phyloP scores from a whole-genome alignment of 1,140 invertebrate species.

The Thaumetopoea pityocampa region DNA sequence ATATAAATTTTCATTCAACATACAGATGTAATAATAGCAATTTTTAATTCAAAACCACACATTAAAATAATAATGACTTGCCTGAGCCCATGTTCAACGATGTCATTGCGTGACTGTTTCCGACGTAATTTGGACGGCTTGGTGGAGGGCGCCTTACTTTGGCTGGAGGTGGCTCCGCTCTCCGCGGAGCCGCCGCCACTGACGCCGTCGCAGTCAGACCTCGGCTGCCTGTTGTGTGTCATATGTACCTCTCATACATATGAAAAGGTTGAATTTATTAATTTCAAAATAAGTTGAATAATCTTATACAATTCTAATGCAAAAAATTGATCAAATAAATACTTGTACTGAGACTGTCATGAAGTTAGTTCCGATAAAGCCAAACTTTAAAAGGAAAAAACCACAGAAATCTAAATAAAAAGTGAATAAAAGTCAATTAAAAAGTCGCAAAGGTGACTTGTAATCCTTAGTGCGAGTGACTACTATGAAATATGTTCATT shows the following conservation, averaged over 20 bases:
- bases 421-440: no score
- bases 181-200: conserved; percentile 58
- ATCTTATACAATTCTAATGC: not conserved
- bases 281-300: not conserved
- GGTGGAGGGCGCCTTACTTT: conserved; percentile 50
- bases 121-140: conserved; percentile 54
- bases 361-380: no score
- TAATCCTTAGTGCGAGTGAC: no score
- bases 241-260: no score
- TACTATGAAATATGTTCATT: no score
- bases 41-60: not conserved
- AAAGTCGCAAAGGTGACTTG: no score
- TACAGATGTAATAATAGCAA: not conserved
- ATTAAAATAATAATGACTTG: conserved; percentile 14
- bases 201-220: conserved; percentile 60
- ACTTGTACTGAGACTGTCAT: no score
- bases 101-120: conserved; percentile 48
- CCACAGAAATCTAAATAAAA: no score
- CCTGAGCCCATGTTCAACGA: conserved; percentile 47
- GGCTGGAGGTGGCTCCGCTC: conserved; percentile 61
- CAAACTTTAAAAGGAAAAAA: no score
- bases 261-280: no score
- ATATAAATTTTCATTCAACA: not conserved
- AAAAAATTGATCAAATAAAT: no score
- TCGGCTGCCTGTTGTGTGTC: conserved; percentile 30